Base-by-base conservation (phyloP, 2,797 vertebrate genomes). In the Leptatherina wallacei region DNA sequence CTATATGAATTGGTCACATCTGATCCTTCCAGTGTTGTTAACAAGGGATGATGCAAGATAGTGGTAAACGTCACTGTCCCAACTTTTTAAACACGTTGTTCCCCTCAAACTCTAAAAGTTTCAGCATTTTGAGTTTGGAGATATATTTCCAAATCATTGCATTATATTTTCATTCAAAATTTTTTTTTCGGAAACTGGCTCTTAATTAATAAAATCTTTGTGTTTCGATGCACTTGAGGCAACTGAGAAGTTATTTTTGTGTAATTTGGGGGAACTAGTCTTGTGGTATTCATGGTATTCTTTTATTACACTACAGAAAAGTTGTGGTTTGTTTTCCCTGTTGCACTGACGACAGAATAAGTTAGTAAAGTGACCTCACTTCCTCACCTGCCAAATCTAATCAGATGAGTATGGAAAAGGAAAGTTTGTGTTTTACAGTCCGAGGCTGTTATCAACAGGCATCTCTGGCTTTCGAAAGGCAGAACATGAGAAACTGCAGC, bases 381-480 rank as follows among this genome's bases (percentile, higher is more conserved):
- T 65, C 52, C 55, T 71, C 22, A 51, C n/a, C 22, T 51, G n/a
- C 3, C 35, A 65, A 29, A 47, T 70, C 11, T 40, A 42, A 57
- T 62, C 20, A 55, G 38, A 61, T 56, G 58, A 33, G 60, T 55
- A 38, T 1, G 3, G 7, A n/a, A 51, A 24, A 77, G 38, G 51
- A 13, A 38, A 44, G 73, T 65, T 38, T 27, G 5, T 61, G 64
- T 61, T 64, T 68, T 56, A 40, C 65, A 60, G 49, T 68, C 54
- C 64, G 64, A 73, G 64, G 75, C 71, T 83, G 61, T 84, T 55
- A 27, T 82, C 64, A 67, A 71, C 86, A 86, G 84, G 85, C 85
- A 88, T 80, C 80, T 61, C 82, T 83, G 89, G 87, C 82, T 85
- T 83, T 85, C 62, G 36, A 47, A 87, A 89, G 85, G 81, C 82